Conservation (phyloP, 2,113 vertebrate species). For the Galbula dea region DNA sequence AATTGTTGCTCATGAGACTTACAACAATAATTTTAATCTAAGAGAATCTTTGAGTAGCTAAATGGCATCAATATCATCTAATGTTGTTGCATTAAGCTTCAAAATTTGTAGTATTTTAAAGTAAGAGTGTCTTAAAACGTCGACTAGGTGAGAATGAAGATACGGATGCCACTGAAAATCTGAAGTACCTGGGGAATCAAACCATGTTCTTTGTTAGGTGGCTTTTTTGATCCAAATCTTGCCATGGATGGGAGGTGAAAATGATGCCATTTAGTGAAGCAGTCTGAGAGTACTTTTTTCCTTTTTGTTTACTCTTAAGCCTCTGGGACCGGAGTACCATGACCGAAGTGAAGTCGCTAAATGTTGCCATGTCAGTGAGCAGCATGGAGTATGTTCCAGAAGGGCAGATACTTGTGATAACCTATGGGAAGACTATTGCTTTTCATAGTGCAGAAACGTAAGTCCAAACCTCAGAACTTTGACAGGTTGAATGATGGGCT, state of each 20-base stretch:
- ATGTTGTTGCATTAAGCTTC: neutral
- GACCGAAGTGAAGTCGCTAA: conserved; percentile 86
- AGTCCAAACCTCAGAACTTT: neutral
- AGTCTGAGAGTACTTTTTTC: neutral
- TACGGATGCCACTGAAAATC: neutral
- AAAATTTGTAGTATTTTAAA: neutral
- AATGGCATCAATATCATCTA: neutral
- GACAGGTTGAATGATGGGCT: neutral
- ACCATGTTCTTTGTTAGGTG: accelerated
- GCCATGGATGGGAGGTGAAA: neutral
- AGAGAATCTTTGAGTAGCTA: neutral
- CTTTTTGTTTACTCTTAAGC: conserved; percentile 60
- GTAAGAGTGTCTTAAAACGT: neutral
- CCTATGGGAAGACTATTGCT: conserved; percentile 92
- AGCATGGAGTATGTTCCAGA: conserved; percentile 96
- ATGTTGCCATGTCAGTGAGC: conserved; percentile 88
- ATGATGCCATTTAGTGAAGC: neutral
- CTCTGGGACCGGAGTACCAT: conserved; percentile 91
- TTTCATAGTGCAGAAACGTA: conserved; percentile 95
- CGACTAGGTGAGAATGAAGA: neutral
- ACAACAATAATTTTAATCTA: neutral
- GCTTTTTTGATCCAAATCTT: neutral
- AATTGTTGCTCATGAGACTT: neutral
- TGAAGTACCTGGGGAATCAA: neutral
- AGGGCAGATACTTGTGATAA: conserved; percentile 91